Percentiles rank a stretch among this genome's conserved stretches.
These are phyloP conservation scores for Sarcophaga caerulescens DNA, from an alignment of 2,888 invertebrate genomes.

Conservation along the genomic window DNA sequence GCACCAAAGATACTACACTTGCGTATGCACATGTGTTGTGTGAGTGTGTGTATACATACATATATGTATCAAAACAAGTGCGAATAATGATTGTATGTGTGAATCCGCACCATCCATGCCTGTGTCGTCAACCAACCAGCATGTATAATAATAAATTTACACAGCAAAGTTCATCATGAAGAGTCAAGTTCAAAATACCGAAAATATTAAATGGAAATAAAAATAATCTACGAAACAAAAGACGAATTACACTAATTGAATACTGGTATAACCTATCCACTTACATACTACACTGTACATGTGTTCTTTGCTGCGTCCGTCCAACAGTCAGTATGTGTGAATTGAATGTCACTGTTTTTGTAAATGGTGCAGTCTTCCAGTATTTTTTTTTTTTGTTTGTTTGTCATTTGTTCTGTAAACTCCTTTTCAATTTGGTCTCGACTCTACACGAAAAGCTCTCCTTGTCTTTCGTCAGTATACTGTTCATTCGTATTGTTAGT, in stretches of 20 bases:
- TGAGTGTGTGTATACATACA: not conserved
- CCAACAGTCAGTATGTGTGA: slow-evolving; percentile 31
- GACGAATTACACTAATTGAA: slow-evolving; percentile 68
- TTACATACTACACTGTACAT: not conserved
- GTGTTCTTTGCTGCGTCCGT: slow-evolving; percentile 25
- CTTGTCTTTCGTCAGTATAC: not conserved
- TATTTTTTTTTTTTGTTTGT: slow-evolving; percentile 8
- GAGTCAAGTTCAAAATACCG: slow-evolving; percentile 66
- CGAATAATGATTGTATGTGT: slow-evolving; percentile 16
- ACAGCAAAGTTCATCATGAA: slow-evolving; percentile 57
- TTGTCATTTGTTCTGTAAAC: slow-evolving; percentile 4
- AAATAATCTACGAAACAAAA: slow-evolving; percentile 66
- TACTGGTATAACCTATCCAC: slow-evolving; percentile 56
- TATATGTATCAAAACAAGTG: slow-evolving; percentile 26
- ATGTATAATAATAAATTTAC: slow-evolving; percentile 45
- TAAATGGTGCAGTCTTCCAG: slow-evolving; percentile 35
- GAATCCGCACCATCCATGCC: not conserved
- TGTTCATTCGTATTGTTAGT: not conserved
- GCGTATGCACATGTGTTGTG: not conserved
- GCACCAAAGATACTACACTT: not conserved
- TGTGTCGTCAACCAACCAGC: slow-evolving; percentile 7
- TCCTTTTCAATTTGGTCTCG: not conserved
- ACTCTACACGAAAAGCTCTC: not conserved
- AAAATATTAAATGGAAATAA: slow-evolving; percentile 65
- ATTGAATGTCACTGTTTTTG: slow-evolving; percentile 17